Base-by-base conservation (phyloP, 2,888 invertebrate genomes). In the Tribolium freemani region DNA sequence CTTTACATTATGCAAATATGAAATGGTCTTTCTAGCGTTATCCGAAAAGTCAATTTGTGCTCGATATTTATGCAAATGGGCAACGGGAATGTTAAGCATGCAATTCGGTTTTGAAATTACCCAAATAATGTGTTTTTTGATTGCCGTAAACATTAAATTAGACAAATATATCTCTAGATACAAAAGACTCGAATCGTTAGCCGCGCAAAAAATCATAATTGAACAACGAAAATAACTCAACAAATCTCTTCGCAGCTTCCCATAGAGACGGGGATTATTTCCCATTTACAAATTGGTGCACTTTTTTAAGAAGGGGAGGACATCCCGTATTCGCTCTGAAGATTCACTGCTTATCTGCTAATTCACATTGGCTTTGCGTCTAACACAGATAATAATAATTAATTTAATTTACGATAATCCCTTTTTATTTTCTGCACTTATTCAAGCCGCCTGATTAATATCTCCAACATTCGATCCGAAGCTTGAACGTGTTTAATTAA, bases 41-140 rank as follows among this genome's bases (percentile, higher is more conserved):
- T 75, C 63, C 73, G 66, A 75, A 72, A 68, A 75, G 72, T 75
- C 75, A 76, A 75, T 75, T 74, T 75, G 66, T 72, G 71, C 69
- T 73, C 71, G 69, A 75, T 76, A 74, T 72, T 75, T 72, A 75
- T 76, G 75, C 57, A 75, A 74, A 76, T 72, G 74, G 57, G 11
- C 30, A 58, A 31, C 58, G 48, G 57, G 60, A 70, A 71, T 72
- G 73, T 70, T 73, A 67, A 70, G 57, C 67, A 72, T 72, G 71
- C 71, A 74, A 72, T 73, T 70, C 68, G 50, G 66, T 31, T 67
- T 58, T 51, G 45, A 60, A 71, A 71, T 66, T 38, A 60, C 45
- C 46, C 58, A 67, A 71, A 67, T 71, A 66, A 71, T 67, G 67
- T 50, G 67, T 26, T 67, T 71, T 71, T 71, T 67, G 53, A 67